Evolutionary conservation across 1,140 invertebrate species (phyloP).

Genomic region (Procambarus clarkii): DNA sequence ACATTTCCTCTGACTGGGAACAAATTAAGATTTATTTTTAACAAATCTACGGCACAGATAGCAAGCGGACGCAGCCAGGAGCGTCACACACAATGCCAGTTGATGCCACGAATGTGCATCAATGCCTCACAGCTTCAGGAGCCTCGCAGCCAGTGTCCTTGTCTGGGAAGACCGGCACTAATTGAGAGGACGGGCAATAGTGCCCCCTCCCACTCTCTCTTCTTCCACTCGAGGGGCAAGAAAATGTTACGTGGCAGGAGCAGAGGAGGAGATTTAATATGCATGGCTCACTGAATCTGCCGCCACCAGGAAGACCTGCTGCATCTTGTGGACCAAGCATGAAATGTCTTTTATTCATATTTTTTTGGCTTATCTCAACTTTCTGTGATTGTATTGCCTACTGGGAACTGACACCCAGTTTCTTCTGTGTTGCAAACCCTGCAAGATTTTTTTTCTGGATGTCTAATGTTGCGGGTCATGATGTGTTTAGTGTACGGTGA

Average conservation of each 20-base stretch:
- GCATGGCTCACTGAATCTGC: not conserved
- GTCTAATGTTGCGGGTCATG: not conserved
- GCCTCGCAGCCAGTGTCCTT: not conserved
- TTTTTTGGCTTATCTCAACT: not conserved
- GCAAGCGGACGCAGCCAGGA: too few relatives aligned
- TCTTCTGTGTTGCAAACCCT: not conserved
- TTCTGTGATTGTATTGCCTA: not conserved
- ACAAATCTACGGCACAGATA: too few relatives aligned
- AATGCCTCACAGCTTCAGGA: not conserved
- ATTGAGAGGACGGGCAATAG: not conserved
- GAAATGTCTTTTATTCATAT: not conserved
- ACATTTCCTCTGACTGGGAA: too few relatives aligned
- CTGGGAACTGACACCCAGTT: not conserved
- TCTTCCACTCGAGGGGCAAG: not conserved
- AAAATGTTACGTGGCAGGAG: not conserved
- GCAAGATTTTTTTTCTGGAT: too few relatives aligned
- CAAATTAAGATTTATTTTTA: too few relatives aligned
- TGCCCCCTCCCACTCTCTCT: not conserved
- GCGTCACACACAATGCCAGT: not conserved
- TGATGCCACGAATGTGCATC: not conserved
- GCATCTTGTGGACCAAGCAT: not conserved
- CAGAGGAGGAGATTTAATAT: not conserved
- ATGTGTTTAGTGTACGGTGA: not conserved
- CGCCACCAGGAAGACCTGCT: not conserved
- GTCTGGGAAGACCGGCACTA: not conserved